Evolutionary conservation across 2,797 vertebrate species (phyloP).

Genomic region (Decapterus maruadsi): DNA sequence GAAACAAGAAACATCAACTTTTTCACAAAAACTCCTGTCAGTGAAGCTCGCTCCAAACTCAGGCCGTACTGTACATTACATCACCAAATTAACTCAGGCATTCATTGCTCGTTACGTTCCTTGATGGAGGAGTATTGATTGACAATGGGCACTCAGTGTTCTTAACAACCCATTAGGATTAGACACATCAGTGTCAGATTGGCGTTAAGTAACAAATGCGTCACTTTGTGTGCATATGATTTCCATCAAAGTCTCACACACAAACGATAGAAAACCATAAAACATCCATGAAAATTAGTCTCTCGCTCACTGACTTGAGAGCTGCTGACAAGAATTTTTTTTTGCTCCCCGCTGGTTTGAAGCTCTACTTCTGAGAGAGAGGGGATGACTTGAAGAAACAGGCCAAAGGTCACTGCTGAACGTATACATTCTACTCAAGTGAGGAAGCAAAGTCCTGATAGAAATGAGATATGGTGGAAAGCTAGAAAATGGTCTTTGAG

Average conservation of each 20-base stretch:
- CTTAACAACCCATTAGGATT: neutral
- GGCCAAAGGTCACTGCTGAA: neutral
- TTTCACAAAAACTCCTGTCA: neutral
- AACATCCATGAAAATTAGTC: neutral
- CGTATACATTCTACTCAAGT: neutral
- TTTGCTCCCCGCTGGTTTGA: neutral
- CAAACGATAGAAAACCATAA: neutral
- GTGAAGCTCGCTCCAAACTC: neutral
- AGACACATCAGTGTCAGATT: neutral
- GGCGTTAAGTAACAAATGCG: neutral
- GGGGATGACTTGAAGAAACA: neutral
- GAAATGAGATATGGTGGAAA: neutral
- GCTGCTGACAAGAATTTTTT: neutral
- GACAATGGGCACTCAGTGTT: neutral
- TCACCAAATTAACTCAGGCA: neutral
- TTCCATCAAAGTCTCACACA: neutral
- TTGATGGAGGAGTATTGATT: neutral
- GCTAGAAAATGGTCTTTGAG: too few relatives aligned
- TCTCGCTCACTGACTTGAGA: neutral
- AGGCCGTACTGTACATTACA: neutral
- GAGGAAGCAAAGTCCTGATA: neutral
- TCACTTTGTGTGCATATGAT: neutral
- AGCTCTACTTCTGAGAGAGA: neutral
- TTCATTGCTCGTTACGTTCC: neutral
- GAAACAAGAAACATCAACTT: too few relatives aligned